Conservation (phyloP, 2,888 invertebrate genomes). For the Anoplius nigerrimus region DNA sequence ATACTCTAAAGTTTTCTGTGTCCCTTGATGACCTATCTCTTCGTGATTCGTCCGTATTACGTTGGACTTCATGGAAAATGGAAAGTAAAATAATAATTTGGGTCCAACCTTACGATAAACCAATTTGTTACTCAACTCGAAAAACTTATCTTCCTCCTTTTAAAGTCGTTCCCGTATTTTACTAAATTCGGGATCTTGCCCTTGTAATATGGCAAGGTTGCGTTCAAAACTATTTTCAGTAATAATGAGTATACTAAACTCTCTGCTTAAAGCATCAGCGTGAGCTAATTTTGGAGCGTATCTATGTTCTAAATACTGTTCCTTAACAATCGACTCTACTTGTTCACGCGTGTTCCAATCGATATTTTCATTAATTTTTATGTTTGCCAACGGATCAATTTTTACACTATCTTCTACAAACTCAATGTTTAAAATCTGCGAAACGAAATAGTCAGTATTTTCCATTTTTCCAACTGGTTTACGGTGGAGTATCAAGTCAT, state of each 20-base stretch:
- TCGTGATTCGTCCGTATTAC: constrained; percentile 15
- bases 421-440: too few species aligned
- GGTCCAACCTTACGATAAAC: constrained; percentile 1
- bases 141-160: background rate
- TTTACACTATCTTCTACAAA: too few species aligned
- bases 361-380: too few species aligned
- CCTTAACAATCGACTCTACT: too few species aligned
- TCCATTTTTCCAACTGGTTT: too few species aligned
- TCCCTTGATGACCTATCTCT: constrained; percentile 15
- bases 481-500: too few species aligned
- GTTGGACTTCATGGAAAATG: constrained; percentile 2
- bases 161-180: background rate
- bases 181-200: too few species aligned
- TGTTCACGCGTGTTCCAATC: too few species aligned
- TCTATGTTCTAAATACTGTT: constrained; percentile 50
- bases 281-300: constrained; percentile 47
- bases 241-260: background rate
- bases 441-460: too few species aligned
- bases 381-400: too few species aligned
- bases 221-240: constrained; percentile 9
- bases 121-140: constrained; percentile 13
- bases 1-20: constrained; percentile 9
- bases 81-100: constrained; percentile 12
- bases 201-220: too few species aligned
- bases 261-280: constrained; percentile 49